These are phyloP conservation scores for Pantherophis alleghaniensis DNA, from an alignment of 2,797 vertebrate genomes.

Conservation along the genomic window DNA sequence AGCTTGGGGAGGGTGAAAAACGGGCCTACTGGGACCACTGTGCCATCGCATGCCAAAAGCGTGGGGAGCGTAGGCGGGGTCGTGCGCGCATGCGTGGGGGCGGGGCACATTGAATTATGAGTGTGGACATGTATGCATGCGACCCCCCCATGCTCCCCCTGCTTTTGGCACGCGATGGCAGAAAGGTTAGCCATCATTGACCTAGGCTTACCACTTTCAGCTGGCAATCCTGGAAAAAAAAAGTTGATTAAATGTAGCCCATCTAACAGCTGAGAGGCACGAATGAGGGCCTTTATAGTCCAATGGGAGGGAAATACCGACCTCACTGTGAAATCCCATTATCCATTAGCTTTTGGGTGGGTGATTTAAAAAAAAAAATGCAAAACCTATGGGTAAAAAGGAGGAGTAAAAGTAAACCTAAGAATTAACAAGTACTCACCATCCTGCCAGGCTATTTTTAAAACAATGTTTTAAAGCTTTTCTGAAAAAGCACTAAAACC, in stretches of 20 bases:
- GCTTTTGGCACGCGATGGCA: too few relatives aligned
- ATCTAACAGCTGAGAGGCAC: background rate
- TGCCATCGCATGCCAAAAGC: too few relatives aligned
- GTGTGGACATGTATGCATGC: too few relatives aligned
- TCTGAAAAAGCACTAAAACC: background rate
- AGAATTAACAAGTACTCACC: background rate
- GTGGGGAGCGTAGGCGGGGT: too few relatives aligned
- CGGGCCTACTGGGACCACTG: too few relatives aligned
- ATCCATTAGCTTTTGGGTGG: background rate
- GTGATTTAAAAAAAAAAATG: background rate
- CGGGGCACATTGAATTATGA: too few relatives aligned
- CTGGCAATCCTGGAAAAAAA: background rate
- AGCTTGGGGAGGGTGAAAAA: too few relatives aligned
- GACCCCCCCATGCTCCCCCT: too few relatives aligned
- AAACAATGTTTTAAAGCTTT: background rate
- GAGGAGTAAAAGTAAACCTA: background rate
- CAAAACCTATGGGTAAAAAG: background rate
- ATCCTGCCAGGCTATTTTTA: background rate
- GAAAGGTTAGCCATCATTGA: background rate
- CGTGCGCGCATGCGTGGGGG: too few relatives aligned
- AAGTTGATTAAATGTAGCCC: background rate
- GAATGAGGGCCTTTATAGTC: background rate
- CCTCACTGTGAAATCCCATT: background rate
- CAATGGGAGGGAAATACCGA: background rate
- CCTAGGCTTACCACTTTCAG: background rate